Evolutionary conservation across 2,113 vertebrate genomes (phyloP).

Genomic region (Protobothrops flavoviridis): DNA sequence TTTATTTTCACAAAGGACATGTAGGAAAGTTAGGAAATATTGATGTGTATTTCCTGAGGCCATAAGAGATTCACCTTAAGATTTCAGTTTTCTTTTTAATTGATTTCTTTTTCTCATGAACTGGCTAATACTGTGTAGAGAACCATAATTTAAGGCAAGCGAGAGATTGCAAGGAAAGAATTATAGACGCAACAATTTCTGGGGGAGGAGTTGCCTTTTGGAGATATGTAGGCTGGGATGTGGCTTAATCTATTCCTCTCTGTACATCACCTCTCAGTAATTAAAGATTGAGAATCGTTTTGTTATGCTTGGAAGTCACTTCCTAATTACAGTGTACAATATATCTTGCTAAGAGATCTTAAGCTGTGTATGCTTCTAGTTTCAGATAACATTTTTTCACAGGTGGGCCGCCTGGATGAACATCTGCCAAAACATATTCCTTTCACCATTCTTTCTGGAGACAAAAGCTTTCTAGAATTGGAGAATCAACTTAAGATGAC

Average conservation of each 20-base stretch:
- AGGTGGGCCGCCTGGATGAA: slow-evolving; percentile 81
- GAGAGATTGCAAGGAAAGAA: neutral
- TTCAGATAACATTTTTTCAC: slow-evolving; percentile 16
- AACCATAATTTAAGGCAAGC: neutral
- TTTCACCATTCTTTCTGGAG: slow-evolving; percentile 81
- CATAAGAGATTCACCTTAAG: neutral
- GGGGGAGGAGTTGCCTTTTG: neutral
- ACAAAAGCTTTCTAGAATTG: slow-evolving; percentile 80
- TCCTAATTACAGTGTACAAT: neutral
- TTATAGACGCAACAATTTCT: neutral
- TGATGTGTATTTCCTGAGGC: no score
- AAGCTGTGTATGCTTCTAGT: neutral
- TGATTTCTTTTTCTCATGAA: neutral
- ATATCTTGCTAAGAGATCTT: neutral
- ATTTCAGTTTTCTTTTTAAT: neutral
- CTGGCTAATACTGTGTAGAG: neutral
- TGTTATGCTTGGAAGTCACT: neutral
- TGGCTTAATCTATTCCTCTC: neutral
- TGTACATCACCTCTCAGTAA: neutral
- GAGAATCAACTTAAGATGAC: slow-evolving; percentile 80
- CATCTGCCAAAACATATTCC: slow-evolving; percentile 81
- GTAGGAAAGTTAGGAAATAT: neutral
- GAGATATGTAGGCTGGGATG: neutral
- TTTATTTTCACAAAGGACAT: neutral
- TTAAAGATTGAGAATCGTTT: neutral